Percentiles rank a stretch among this genome's conserved stretches.
These are phyloP conservation scores for Australoheros scitulus DNA, from an alignment of 2,113 vertebrate species.

Conservation along the genomic window DNA sequence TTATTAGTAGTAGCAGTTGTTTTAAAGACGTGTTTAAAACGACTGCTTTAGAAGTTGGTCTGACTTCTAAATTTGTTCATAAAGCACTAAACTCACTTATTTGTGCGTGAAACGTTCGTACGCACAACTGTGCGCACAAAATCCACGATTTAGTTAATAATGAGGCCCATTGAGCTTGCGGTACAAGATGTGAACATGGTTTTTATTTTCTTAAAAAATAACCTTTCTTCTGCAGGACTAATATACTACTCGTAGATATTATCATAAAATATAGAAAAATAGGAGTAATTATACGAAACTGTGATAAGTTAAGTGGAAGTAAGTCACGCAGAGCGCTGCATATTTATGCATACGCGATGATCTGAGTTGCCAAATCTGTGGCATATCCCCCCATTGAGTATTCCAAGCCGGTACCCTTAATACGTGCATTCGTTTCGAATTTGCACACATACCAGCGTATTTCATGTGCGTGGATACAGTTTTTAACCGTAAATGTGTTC, in stretches of 20 bases:
- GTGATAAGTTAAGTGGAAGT: no score
- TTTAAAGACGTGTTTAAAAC: not conserved
- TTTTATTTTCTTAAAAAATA: fast-evolving
- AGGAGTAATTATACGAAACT: not conserved
- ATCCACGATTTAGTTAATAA: not conserved
- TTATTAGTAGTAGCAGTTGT: fast-evolving
- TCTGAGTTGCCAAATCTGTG: constrained; percentile 34
- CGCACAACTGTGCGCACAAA: no score
- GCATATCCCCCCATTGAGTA: not conserved
- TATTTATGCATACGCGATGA: not conserved
- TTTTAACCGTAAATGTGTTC: not conserved
- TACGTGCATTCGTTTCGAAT: not conserved
- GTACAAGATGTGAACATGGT: fast-evolving
- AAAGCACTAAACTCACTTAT: not conserved
- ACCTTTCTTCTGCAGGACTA: not conserved
- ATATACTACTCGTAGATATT: not conserved
- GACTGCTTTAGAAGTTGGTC: no score
- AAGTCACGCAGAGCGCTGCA: not conserved
- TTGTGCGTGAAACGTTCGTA: not conserved
- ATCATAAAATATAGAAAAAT: not conserved
- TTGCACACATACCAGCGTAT: fast-evolving
- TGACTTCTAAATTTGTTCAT: not conserved
- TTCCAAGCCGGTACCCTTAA: fast-evolving
- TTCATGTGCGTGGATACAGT: not conserved
- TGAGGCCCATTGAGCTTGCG: not conserved